Conservation (phyloP, 2,797 vertebrate genomes). For the Lagodon rhomboides region DNA sequence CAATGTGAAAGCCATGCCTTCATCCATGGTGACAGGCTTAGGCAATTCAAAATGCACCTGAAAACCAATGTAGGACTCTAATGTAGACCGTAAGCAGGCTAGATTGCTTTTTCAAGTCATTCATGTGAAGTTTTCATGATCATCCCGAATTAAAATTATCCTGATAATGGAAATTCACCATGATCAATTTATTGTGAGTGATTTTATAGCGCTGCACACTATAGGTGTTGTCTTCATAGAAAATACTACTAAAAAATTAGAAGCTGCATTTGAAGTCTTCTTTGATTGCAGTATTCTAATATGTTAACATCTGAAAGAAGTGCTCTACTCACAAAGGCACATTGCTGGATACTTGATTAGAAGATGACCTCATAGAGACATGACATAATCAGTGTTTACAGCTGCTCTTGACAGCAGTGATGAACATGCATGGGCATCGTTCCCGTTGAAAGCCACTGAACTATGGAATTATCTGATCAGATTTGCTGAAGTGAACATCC, state of each 20-base stretch:
- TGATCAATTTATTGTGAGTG: no score
- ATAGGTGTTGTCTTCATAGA: no score
- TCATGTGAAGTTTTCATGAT: no score
- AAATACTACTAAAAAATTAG: not conserved
- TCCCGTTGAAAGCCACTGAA: slow-evolving; percentile 66
- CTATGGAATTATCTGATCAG: slow-evolving; percentile 74
- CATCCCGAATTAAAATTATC: no score
- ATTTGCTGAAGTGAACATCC: slow-evolving; percentile 77
- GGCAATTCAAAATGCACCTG: no score
- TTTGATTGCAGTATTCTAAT: not conserved
- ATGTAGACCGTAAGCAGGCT: no score
- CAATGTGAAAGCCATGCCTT: no score
- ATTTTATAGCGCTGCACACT: no score
- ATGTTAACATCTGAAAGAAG: not conserved
- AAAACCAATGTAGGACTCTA: no score
- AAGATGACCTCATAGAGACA: slow-evolving; percentile 31
- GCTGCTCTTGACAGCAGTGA: slow-evolving; percentile 53
- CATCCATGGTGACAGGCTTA: no score
- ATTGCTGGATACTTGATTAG: slow-evolving; percentile 27
- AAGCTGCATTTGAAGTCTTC: not conserved
- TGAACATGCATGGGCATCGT: slow-evolving; percentile 50
- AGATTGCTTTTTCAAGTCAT: no score
- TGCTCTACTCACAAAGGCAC: not conserved
- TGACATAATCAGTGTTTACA: slow-evolving; percentile 48
- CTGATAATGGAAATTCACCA: no score